phyloP scores from a whole-genome alignment of 2,113 vertebrate genomes.

The Oreotragus oreotragus region DNA sequence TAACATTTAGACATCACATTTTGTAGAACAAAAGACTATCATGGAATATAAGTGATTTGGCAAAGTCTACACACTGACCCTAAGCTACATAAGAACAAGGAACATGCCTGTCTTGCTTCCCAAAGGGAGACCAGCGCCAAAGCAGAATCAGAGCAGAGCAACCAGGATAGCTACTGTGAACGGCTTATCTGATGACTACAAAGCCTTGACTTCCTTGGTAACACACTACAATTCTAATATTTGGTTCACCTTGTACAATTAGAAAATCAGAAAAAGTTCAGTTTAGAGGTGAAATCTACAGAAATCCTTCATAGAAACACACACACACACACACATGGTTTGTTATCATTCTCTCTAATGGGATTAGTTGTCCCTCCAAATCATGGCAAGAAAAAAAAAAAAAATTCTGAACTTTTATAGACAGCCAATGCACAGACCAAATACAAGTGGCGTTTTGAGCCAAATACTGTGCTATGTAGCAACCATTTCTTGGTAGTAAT shows the following conservation, averaged over 20 bases:
- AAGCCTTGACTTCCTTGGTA: not conserved
- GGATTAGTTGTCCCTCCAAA: too few species aligned
- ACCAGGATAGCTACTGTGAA: not conserved
- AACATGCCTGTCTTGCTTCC: not conserved
- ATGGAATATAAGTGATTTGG: not conserved
- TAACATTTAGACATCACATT: not conserved
- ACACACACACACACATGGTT: not conserved
- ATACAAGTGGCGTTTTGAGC: not conserved
- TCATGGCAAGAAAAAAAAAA: not conserved
- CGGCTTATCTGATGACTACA: not conserved
- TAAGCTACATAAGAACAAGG: not conserved
- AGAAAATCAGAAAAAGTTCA: not conserved
- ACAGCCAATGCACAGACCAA: not conserved
- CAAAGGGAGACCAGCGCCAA: not conserved
- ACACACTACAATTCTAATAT: not conserved
- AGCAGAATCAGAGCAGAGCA: not conserved
- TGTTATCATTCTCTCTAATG: too few species aligned
- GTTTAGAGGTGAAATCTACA: not conserved
- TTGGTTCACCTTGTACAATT: not conserved
- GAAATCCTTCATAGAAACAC: not conserved
- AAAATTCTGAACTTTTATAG: not conserved
- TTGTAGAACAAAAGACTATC: not conserved
- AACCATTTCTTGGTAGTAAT: constrained; percentile 29
- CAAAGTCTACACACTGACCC: not conserved
- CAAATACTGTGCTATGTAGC: not conserved